Evolutionary conservation across 2,797 vertebrate species (phyloP).

Genomic region (Dallia pectoralis): DNA sequence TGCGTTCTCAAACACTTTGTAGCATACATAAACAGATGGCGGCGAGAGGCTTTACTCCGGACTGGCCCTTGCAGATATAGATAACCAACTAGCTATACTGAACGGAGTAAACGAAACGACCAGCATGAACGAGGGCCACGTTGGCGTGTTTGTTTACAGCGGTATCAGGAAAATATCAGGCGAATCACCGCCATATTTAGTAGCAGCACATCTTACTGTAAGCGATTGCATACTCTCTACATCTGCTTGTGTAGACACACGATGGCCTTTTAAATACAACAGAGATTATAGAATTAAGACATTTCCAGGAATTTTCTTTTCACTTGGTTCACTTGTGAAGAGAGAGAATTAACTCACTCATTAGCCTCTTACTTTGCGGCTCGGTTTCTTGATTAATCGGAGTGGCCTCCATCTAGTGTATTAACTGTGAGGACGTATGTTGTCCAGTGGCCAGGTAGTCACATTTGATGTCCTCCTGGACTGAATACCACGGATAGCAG

Average conservation of each 20-base stretch:
- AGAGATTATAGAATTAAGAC: too few relatives aligned
- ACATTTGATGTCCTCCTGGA: background rate
- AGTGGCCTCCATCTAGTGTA: background rate
- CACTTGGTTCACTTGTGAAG: background rate
- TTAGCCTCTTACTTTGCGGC: background rate
- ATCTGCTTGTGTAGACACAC: background rate
- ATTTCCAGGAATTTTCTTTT: too few relatives aligned
- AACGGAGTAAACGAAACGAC: background rate
- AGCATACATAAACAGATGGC: background rate
- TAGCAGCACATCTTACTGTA: background rate
- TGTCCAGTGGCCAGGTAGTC: background rate
- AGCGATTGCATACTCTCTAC: background rate
- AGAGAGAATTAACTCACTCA: background rate
- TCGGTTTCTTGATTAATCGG: background rate
- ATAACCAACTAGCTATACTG: background rate
- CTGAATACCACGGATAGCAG: background rate
- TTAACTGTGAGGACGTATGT: background rate
- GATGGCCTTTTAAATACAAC: too few relatives aligned
- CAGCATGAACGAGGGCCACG: background rate
- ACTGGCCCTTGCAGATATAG: background rate
- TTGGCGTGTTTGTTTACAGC: background rate
- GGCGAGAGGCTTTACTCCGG: background rate
- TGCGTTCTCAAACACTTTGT: background rate
- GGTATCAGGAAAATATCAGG: constrained; percentile 15
- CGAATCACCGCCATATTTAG: background rate